Percentiles rank a stretch among this genome's conserved stretches.
Conservation (phyloP, 1,140 invertebrate species). For the Oreohelix idahoensis region DNA sequence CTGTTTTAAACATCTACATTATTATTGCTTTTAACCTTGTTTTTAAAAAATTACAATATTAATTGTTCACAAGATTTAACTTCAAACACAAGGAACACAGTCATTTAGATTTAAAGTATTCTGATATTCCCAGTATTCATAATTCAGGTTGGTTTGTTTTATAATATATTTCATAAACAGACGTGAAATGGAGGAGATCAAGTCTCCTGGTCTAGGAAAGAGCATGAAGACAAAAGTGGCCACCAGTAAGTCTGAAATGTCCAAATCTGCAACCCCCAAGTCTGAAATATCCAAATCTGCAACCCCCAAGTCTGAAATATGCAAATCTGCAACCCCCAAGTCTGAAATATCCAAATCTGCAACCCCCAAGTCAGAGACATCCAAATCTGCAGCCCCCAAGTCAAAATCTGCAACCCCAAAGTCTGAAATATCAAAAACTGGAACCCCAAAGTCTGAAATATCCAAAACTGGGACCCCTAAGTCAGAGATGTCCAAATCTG, state of each 20-base stretch:
- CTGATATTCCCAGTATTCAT: background rate
- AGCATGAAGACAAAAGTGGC: background rate
- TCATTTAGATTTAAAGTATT: too few species aligned
- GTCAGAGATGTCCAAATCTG: background rate
- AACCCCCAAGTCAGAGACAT: background rate
- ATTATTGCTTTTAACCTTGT: too few species aligned
- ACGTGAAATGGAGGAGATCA: conserved; percentile 8
- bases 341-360: background rate
- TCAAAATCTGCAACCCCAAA: background rate
- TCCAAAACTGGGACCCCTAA: background rate
- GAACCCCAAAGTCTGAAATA: background rate
- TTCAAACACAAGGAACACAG: too few species aligned
- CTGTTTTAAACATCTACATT: too few species aligned
- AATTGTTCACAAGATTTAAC: too few species aligned
- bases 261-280: background rate
- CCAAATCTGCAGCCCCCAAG: background rate
- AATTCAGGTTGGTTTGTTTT: background rate
- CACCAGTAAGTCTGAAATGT: background rate
- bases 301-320: background rate
- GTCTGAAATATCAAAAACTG: background rate
- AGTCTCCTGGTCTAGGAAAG: background rate
- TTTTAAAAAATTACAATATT: too few species aligned
- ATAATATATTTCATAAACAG: background rate
- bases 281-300: background rate
- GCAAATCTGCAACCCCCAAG: background rate